phyloP scores from a whole-genome alignment of 2,888 invertebrate genomes.

The Chymomyza procnemis region DNA sequence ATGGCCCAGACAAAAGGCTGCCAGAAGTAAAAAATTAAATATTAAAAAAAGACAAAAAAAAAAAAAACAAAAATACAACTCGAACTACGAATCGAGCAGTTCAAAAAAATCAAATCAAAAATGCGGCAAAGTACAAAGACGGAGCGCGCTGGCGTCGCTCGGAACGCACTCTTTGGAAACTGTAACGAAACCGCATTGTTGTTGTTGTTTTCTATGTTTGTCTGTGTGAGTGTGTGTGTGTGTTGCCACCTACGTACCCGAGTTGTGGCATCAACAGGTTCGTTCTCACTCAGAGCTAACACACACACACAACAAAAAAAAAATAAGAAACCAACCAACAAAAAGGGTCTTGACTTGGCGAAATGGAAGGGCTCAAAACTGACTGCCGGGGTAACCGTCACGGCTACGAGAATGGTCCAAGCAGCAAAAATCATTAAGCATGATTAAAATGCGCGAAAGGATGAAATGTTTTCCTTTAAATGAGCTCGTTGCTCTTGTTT shows the following conservation, averaged over 20 bases:
- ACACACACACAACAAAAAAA: conserved; percentile 16
- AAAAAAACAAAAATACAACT: conserved; percentile 24
- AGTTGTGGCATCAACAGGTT: background rate
- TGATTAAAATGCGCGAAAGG: conserved; percentile 64
- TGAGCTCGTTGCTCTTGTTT: conserved; percentile 17
- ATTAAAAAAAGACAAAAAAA: conserved; percentile 19
- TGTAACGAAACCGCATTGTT: conserved; percentile 54
- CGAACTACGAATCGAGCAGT: conserved; percentile 38
- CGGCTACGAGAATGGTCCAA: background rate
- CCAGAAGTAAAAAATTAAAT: conserved; percentile 32
- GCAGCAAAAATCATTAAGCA: conserved; percentile 51
- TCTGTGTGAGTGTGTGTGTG: conserved; percentile 7
- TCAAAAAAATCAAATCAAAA: conserved; percentile 61
- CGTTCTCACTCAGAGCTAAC: background rate
- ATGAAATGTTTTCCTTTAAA: conserved; percentile 52
- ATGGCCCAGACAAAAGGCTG: conserved; percentile 23
- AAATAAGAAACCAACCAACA: no score
- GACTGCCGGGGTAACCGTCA: background rate
- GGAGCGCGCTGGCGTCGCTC: background rate
- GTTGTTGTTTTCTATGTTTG: background rate
- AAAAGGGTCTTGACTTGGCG: conserved; percentile 18
- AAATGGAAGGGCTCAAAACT: background rate
- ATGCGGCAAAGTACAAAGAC: conserved; percentile 69
- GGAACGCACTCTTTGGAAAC: conserved; percentile 42
- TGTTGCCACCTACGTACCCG: conserved; percentile 54